Base-by-base conservation (phyloP, 2,888 invertebrate genomes). In the Bombylius discolor region DNA sequence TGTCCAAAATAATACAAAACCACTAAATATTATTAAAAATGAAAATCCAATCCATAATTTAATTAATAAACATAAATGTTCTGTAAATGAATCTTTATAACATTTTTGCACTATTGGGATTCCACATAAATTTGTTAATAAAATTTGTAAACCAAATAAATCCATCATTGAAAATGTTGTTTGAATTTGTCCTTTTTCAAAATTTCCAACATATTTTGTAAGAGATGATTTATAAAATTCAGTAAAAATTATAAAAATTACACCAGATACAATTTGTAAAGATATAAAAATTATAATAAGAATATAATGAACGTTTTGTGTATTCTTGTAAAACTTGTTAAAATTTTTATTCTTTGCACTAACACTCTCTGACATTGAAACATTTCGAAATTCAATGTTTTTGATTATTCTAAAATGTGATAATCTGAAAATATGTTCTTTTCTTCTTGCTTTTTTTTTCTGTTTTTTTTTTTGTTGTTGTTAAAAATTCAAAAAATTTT, bases 41-140 rank as follows among this genome's bases (percentile, higher is more conserved):
- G 58, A 57, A 34, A 61, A 58, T 7, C 58, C 51, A 53, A 58
- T 52, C 61, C 60, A 62, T 12, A 61, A 51, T 31, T 51, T 58
- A 48, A 62, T 53, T n/a, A 61, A 13, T 5, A 50, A 47, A 45
- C 51, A 46, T 33, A 60, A 55, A 52, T 61, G 58, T 5, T 32
- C 36, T 4, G 61, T 56, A 44, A 56, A 55, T 1, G 57, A 47
- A 12, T 62, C 61, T 5, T 32, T 32, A 14, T 44, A 12, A 23
- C 47, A 51, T 50, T 56, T 57, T 31, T 13, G 47, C 23, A 57
- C 14, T 6, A 61, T 52, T 32, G 47, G n/a, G 14, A 56, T 36
- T 3, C 60, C 59, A 47, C 59, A 59, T 7, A 48, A 49, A 49
- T 59, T 61, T 33, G 47, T 48, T 8, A 60, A 49, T 32, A 58